These are phyloP conservation scores for Spodoptera picta DNA, from an alignment of 2,888 invertebrate genomes.

Conservation along the genomic window DNA sequence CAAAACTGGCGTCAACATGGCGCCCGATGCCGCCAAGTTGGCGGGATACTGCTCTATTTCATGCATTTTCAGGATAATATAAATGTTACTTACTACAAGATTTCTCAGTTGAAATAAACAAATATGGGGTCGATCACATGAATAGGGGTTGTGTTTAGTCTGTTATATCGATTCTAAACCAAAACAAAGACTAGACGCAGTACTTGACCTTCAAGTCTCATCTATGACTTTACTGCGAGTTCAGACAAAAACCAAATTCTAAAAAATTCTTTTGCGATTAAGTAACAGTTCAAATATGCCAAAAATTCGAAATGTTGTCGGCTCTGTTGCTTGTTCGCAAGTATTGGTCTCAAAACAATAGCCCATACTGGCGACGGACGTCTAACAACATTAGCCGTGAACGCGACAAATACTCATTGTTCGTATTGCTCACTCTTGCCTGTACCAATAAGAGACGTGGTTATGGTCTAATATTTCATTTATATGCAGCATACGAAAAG, in stretches of 20 bases:
- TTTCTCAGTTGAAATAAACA: constrained; percentile 22
- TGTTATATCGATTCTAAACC: neutral
- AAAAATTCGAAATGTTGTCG: constrained; percentile 41
- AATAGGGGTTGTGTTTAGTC: constrained; percentile 1
- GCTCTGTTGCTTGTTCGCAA: constrained; percentile 35
- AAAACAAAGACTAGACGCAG: no score
- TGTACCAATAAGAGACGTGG: constrained; percentile 53
- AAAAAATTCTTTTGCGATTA: no score
- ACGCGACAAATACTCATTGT: constrained; percentile 62
- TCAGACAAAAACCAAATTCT: no score
- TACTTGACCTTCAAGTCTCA: no score
- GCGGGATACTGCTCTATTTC: constrained; percentile 63
- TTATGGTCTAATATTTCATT: constrained; percentile 61
- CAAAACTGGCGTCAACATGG: constrained; percentile 79
- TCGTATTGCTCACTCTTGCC: constrained; percentile 53
- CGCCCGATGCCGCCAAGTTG: constrained; percentile 62
- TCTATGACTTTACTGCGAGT: no score
- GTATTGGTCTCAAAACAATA: constrained; percentile 58
- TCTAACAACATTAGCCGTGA: constrained; percentile 55
- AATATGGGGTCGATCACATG: constrained; percentile 5
- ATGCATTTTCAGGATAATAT: constrained; percentile 45
- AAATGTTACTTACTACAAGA: constrained; percentile 4
- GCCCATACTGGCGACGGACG: constrained; percentile 44
- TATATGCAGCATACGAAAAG: constrained; percentile 51
- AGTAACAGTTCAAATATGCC: constrained; percentile 4